These are phyloP conservation scores for Choloepus didactylus DNA, from an alignment of 2,797 vertebrate species.

Conservation along the genomic window DNA sequence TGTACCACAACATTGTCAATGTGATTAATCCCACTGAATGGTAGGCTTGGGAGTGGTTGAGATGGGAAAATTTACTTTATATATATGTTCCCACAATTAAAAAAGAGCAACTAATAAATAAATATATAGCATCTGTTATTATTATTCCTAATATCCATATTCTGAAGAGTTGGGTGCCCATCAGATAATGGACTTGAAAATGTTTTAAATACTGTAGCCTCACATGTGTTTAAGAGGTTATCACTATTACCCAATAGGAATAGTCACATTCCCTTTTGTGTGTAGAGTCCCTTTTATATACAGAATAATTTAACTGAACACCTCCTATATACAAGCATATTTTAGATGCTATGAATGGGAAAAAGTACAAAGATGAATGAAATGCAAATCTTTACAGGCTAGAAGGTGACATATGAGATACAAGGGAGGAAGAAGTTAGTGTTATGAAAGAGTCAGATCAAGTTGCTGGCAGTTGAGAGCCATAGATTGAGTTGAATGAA, in stretches of 20 bases:
- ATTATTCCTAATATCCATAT: constrained; percentile 46
- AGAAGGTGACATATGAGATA: not conserved
- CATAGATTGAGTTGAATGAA: not conserved
- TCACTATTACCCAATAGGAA: not conserved
- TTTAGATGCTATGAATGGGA: not conserved
- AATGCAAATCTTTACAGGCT: not conserved
- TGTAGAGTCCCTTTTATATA: not conserved
- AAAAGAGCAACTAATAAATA: no score
- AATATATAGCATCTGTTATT: not conserved
- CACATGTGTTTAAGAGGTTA: not conserved
- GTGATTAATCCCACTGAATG: no score
- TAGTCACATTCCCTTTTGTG: not conserved
- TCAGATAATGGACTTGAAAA: constrained; percentile 39
- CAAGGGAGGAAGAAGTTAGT: not conserved
- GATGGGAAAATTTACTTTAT: no score
- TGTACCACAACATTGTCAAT: no score
- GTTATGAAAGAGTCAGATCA: not conserved
- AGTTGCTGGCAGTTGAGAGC: not conserved
- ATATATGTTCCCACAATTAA: no score
- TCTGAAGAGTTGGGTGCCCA: constrained; percentile 18
- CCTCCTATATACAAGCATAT: not conserved
- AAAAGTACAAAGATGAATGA: not conserved
- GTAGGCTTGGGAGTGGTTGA: no score
- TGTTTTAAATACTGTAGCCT: not conserved
- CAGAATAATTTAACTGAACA: not conserved